A percentile compares a stretch with the other conserved stretches of the same genome.
Conservation (phyloP, 2,797 vertebrate species). For the Fratercula arctica region DNA sequence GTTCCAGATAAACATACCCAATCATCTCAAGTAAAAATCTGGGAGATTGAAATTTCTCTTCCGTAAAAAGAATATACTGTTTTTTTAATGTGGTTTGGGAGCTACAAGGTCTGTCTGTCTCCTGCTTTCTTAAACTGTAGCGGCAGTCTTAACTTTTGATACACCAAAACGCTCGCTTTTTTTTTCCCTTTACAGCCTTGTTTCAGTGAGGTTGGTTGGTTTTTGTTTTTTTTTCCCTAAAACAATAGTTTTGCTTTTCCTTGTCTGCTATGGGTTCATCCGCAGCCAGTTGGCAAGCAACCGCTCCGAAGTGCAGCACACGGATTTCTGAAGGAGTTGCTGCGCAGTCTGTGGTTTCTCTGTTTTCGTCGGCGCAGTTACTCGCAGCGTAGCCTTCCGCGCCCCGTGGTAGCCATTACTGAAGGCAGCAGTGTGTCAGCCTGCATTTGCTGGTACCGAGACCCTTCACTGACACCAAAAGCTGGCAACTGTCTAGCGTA, state of each 20-base stretch:
- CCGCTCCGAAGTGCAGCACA: background rate
- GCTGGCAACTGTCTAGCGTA: background rate
- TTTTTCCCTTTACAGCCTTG: background rate
- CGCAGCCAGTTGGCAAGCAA: constrained; percentile 41
- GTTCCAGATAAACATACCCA: constrained; percentile 7
- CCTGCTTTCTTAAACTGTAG: constrained; percentile 12
- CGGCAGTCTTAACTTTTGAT: background rate
- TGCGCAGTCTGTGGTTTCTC: background rate
- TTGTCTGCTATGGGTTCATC: background rate
- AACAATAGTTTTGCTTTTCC: background rate
- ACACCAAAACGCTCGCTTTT: background rate
- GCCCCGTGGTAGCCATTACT: background rate
- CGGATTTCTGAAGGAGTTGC: background rate
- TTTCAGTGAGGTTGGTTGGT: background rate
- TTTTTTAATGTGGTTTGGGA: background rate
- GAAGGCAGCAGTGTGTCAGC: background rate
- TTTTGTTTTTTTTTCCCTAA: background rate
- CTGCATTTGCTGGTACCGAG: background rate
- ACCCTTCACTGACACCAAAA: background rate
- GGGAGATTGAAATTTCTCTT: background rate
- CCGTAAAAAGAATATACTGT: background rate
- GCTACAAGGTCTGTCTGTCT: constrained; percentile 9
- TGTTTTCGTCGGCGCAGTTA: background rate
- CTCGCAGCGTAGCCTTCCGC: background rate
- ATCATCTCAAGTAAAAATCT: background rate